Conservation (phyloP, 92 coral and sea anemone genomes). For the Porites evermanni region DNA sequence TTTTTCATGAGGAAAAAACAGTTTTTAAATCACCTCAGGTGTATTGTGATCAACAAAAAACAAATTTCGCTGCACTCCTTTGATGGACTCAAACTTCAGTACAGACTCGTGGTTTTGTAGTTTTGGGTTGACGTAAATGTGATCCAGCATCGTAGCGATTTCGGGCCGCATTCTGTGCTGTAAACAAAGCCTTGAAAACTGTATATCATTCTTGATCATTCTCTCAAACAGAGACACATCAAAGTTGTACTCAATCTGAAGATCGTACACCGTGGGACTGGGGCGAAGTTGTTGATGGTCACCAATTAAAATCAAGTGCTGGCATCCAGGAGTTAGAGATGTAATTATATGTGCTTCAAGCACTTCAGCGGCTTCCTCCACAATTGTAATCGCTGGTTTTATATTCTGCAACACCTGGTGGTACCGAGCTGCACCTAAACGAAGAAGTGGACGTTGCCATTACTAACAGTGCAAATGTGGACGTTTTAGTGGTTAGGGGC, state of each 20-base stretch:
- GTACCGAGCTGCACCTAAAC: constrained; percentile 45
- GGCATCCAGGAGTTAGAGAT: constrained; percentile 50
- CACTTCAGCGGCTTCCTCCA: constrained; percentile 73
- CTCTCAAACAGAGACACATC: constrained; percentile 66
- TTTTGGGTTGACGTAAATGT: constrained; percentile 69
- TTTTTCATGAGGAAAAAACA: no score
- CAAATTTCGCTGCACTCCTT: constrained; percentile 71
- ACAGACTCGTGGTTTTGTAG: constrained; percentile 87
- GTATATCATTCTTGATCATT: constrained; percentile 64
- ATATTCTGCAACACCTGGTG: constrained; percentile 36
- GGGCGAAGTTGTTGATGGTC: constrained; percentile 71
- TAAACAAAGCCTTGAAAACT: constrained; percentile 64
- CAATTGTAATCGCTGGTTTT: constrained; percentile 51
- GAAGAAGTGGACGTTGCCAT: not conserved
- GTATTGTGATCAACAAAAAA: constrained; percentile 77
- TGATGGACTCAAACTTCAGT: constrained; percentile 70
- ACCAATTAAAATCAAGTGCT: constrained; percentile 67
- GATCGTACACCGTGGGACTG: constrained; percentile 47
- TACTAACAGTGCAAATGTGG: not conserved
- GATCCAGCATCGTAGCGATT: constrained; percentile 78
- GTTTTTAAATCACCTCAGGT: constrained; percentile 53
- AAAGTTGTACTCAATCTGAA: constrained; percentile 39
- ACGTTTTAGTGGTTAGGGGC: not conserved
- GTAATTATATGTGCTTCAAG: constrained; percentile 59
- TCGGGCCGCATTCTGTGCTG: constrained; percentile 96